Base-by-base conservation (phyloP, 92 coral and sea anemone species). In the Montipora capitata region DNA sequence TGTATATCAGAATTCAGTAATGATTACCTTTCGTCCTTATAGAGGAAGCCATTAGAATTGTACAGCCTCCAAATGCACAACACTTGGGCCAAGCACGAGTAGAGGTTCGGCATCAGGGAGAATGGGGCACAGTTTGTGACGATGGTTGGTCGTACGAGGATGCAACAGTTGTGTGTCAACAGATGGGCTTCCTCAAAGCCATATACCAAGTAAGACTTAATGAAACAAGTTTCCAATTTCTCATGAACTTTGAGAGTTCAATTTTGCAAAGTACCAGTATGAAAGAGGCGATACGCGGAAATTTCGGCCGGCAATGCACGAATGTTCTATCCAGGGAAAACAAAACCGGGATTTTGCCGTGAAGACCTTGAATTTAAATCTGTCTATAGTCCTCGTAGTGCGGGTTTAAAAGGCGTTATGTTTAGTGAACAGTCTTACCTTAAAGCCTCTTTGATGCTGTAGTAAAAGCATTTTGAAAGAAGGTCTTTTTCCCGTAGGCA, bases 81-180 rank as follows among this genome's bases (percentile, higher is more conserved):
- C 57, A 82, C 11, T 54, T 56, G 54, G 88, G 88, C 40, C 80
- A 20, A 62, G 88, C 82, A 7, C 88, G 88, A 74, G 88, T 84
- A 57, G 88, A 84, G 42, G 81, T 84, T 48, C 27, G 63, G 48
- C 88, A 84, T 45, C 61, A 74, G 38, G 82, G 82, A 45, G 59
- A 45, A 39, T 84, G 88, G 82, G 88, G 88, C 73, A 84, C 88
- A 74, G 64, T 84, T 3, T 84, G 88, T 74, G 88, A 84, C 45
- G 82, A 84, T 7, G 74, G 65, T 1, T 84, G 88, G 88, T 84
- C 88, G 10, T 74, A 42, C 61, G 88, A 84, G 14, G 88, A 84
- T 62, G 88, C 88, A 4, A 74, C 81, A 1, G 88, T 84, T 3
- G 88, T 84, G 2, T 84, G 88, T 40, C 82, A 84, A 56, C 51